Evolutionary conservation across 2,888 invertebrate genomes (phyloP).

Genomic region (Lypha dubia): DNA sequence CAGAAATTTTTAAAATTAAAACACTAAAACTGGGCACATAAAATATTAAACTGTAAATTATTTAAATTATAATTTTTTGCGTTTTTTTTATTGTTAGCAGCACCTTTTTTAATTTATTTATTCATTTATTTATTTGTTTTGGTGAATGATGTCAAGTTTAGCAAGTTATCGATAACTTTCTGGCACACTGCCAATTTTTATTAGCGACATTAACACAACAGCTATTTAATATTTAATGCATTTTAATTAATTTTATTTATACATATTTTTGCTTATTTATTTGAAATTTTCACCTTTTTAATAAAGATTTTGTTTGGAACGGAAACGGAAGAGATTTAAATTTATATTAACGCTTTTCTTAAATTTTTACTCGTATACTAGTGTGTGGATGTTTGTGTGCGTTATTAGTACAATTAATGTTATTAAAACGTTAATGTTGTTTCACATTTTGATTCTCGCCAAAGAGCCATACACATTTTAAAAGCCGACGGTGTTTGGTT

Average conservation of each 20-base stretch:
- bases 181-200: neutral
- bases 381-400: constrained; percentile 4
- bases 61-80: neutral
- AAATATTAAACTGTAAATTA: neutral
- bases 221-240: neutral
- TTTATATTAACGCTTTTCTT: constrained; percentile 10
- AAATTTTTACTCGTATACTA: constrained; percentile 18
- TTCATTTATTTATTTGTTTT: no score
- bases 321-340: constrained; percentile 55
- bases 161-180: neutral
- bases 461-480: neutral
- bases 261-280: constrained; percentile 51
- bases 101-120: neutral
- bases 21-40: constrained; percentile 14
- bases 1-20: constrained; percentile 21
- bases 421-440: constrained; percentile 10
- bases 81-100: neutral
- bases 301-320: constrained; percentile 37
- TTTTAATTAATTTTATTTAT: constrained; percentile 17
- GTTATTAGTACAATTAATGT: neutral
- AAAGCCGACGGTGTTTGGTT: constrained; percentile 47
- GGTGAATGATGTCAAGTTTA: neutral
- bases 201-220: neutral
- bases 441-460: neutral
- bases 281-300: constrained; percentile 52